phyloP scores from a whole-genome alignment of 2,113 vertebrate genomes.

The Triplophysa siluroides region DNA sequence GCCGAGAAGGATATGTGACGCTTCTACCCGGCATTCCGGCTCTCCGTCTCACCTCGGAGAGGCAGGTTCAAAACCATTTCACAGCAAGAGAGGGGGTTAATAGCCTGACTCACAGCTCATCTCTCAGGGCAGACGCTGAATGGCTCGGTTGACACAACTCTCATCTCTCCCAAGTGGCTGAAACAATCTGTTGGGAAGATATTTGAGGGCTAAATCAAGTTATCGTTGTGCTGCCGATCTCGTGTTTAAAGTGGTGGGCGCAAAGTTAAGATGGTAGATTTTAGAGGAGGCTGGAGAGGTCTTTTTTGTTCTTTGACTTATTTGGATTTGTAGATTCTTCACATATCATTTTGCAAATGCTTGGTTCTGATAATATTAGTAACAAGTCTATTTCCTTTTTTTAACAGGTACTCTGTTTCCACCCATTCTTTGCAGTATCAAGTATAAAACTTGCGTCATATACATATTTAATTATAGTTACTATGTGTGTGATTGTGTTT shows the following conservation, averaged over 20 bases:
- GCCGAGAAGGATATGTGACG: not conserved
- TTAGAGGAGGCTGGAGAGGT: constrained; percentile 21
- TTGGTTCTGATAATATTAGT: no score
- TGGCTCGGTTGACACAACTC: constrained; percentile 39
- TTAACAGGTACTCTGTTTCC: no score
- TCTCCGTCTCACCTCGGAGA: constrained; percentile 41
- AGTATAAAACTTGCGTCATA: no score
- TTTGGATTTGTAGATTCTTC: no score
- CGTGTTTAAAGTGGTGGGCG: constrained; percentile 28
- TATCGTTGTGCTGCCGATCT: constrained; percentile 45
- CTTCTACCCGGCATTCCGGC: constrained; percentile 15
- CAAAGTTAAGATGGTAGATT: constrained; percentile 36
- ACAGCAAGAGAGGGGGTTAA: constrained; percentile 55
- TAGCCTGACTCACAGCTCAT: constrained; percentile 39
- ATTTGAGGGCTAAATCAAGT: constrained; percentile 53
- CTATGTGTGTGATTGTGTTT: no score
- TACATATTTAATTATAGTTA: no score
- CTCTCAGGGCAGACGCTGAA: constrained; percentile 47
- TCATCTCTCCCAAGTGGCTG: constrained; percentile 44
- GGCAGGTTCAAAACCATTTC: constrained; percentile 53
- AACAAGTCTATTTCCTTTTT: no score
- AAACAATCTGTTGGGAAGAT: constrained; percentile 56
- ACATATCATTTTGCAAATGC: no score
- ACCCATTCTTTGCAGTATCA: no score
- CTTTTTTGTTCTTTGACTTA: not conserved